Conservation (phyloP, 2,888 invertebrate species). For the Ormyrus rosae region DNA sequence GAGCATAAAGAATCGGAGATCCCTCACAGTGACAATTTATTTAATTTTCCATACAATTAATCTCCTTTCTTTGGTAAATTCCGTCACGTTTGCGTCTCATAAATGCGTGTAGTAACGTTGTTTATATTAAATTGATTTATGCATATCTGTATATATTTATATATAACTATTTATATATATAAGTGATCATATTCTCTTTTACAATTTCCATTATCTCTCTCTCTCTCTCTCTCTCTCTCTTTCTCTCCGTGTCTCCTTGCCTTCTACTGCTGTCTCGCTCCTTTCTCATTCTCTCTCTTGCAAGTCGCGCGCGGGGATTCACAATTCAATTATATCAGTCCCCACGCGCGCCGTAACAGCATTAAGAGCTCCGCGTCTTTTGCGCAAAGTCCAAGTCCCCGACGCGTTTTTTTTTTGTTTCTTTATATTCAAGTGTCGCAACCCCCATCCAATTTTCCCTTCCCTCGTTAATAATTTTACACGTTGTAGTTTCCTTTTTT, state of each 20-base stretch:
- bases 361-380: constrained; percentile 25
- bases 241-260: not conserved
- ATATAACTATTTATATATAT: constrained; percentile 65
- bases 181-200: constrained; percentile 66
- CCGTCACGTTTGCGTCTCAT: constrained; percentile 36
- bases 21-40: constrained; percentile 50
- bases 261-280: constrained; percentile 5
- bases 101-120: constrained; percentile 62
- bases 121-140: constrained; percentile 64
- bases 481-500: not conserved
- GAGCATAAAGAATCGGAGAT: constrained; percentile 51
- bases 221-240: not conserved
- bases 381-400: constrained; percentile 31
- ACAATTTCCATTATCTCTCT: constrained; percentile 31
- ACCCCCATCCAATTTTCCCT: constrained; percentile 26
- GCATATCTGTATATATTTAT: constrained; percentile 65
- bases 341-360: not conserved
- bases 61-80: constrained; percentile 48
- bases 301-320: too few relatives aligned
- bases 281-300: not conserved
- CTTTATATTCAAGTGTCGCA: too few relatives aligned
- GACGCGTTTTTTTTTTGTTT: constrained; percentile 14
- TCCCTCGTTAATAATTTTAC: constrained; percentile 46
- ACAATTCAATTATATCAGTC: too few relatives aligned
- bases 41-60: constrained; percentile 1